Percentiles rank a stretch among this genome's conserved stretches.
Evolutionary conservation across 2,113 vertebrate species (phyloP).

Genomic region (Brachionichthys hirsutus): DNA sequence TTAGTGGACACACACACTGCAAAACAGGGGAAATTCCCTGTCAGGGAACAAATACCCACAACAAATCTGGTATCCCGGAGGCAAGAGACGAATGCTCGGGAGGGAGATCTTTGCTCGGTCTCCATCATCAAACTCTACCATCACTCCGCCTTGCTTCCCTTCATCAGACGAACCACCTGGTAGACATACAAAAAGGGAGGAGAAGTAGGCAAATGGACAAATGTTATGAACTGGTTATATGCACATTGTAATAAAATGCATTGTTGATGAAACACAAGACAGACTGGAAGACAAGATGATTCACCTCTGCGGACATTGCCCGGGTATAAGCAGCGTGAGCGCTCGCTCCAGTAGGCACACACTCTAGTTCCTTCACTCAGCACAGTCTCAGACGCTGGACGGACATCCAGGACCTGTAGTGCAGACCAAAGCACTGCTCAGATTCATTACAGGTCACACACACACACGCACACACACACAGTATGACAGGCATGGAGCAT

Average conservation of each 20-base stretch:
- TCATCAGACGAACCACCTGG: conserved; percentile 82
- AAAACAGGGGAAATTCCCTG: not conserved
- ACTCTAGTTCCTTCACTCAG: conserved; percentile 86
- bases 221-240: not conserved
- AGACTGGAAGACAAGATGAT: conserved; percentile 6
- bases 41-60: conserved; percentile 76
- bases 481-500: conserved; percentile 51
- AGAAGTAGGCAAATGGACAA: too few species aligned
- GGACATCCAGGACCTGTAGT: conserved; percentile 86
- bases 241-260: not conserved
- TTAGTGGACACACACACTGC: not conserved
- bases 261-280: not conserved
- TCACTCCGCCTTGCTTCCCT: conserved; percentile 83
- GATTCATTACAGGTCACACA: conserved; percentile 65
- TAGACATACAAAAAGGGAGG: not conserved
- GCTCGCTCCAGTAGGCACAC: conserved; percentile 95
- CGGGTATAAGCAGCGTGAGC: conserved; percentile 91
- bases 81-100: conserved; percentile 90
- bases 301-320: conserved; percentile 89
- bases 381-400: conserved; percentile 82
- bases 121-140: conserved; percentile 96
- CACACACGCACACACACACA: conserved; percentile 43
- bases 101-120: conserved; percentile 91
- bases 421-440: conserved; percentile 62
- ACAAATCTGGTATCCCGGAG: conserved; percentile 92